Evolutionary conservation across 2,113 vertebrate species (phyloP), one percentile per base, ranked within the genome.

Genomic region (Tychaedon coryphoeus): DNA sequence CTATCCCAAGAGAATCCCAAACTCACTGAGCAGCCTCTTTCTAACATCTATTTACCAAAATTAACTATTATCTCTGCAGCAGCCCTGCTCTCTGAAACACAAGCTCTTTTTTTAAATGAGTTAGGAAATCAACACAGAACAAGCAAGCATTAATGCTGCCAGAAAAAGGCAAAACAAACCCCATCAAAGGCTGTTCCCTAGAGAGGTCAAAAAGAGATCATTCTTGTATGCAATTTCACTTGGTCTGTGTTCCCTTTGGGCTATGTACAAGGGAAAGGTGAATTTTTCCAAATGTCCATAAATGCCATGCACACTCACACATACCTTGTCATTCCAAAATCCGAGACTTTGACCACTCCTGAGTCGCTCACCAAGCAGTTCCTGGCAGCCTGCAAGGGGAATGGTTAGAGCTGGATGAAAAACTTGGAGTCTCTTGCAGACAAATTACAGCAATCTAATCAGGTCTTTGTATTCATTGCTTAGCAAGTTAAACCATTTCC

Each of bases 271-370:
- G 12, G 12, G 17, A 48, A 60, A 70, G 38, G 8, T 67, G 36
- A 93, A 34, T 83, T 86, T 75, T 86, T 20, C 57, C 77, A 72
- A 47, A 57, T 58, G 26, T 61, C 38, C 38, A 56, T 28, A 71
- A 29, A 50, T 28, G 31, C 6, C 6, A 78, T 54, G n/a, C 18
- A 70, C 23, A 28, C 15, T 45, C 34, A 76, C 48, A 45, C 75
- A 22, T 98, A 99, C 99, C 99, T 99, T 82, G 99, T 98, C 99
- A 99, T 99, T 93, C 99, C 99, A 86, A 99, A 99, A 97, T 99
- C 99, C 0, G 99, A 99, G 43, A 99, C 99, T 97, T 99, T 99
- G 83, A 99, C 99, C 91, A 99, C 98, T 89, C 98, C 97, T 0
- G 97, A 97, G 8, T 98, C 99, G 38, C 98, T 99, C 79, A 99